Conservation (phyloP, 2,888 invertebrate genomes). For the Reticulitermes lucifugus region DNA sequence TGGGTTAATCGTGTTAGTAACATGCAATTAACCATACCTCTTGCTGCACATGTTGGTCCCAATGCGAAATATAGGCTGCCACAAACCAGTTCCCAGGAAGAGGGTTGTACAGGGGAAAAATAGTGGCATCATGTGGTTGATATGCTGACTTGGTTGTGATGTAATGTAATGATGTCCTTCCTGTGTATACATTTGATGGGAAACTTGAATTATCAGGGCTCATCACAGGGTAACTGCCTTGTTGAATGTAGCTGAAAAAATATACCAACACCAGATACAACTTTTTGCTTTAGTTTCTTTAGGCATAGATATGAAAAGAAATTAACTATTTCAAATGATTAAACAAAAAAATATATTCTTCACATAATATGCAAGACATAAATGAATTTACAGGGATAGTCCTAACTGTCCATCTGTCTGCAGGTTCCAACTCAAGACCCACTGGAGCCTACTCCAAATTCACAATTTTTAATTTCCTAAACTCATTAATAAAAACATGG, state of each 20-base stretch:
- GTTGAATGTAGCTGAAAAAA: conserved; percentile 65
- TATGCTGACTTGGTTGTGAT: conserved; percentile 59
- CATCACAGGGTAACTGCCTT: conserved; percentile 69
- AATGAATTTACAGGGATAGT: too few species aligned
- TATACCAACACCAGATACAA: not conserved
- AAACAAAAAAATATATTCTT: too few species aligned
- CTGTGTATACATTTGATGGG: conserved; percentile 62
- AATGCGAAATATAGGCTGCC: conserved; percentile 64
- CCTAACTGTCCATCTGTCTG: too few species aligned
- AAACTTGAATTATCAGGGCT: conserved; percentile 65
- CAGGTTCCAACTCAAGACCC: too few species aligned
- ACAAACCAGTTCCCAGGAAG: conserved; percentile 67
- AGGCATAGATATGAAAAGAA: too few species aligned
- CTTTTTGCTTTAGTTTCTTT: too few species aligned
- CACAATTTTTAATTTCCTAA: too few species aligned
- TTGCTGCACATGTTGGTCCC: conserved; percentile 65
- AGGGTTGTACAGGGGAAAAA: conserved; percentile 64
- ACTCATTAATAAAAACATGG: too few species aligned
- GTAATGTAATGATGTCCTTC: conserved; percentile 59
- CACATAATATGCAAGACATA: too few species aligned
- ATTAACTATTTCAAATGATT: too few species aligned
- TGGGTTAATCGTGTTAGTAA: too few species aligned
- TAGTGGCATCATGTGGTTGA: conserved; percentile 62
- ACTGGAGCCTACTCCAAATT: too few species aligned
- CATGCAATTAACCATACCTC: conserved; percentile 58